phyloP scores from a whole-genome alignment of 2,113 vertebrate species.

The Solea senegalensis region DNA sequence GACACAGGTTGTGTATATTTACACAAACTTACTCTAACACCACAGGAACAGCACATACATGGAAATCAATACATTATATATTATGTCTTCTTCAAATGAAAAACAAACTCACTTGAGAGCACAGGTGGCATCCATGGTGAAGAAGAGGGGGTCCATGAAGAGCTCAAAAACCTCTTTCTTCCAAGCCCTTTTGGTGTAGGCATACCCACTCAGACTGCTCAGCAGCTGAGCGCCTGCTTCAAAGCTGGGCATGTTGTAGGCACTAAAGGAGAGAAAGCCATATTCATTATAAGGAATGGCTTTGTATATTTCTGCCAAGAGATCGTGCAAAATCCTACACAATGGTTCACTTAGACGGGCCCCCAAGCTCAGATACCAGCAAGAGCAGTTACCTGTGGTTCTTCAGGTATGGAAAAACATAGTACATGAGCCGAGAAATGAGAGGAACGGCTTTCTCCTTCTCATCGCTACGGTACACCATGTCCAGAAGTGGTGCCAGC shows the following conservation, averaged over 20 bases:
- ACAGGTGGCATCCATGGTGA: conserved; percentile 94
- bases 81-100: background rate
- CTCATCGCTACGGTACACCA: conserved; percentile 97
- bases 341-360: background rate
- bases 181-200: conserved; percentile 96
- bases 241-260: conserved; percentile 95
- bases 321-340: background rate
- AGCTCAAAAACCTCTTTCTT: conserved; percentile 95
- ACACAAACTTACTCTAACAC: too few species aligned
- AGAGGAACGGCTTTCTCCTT: conserved; percentile 95
- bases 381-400: conserved; percentile 88
- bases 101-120: conserved; percentile 81
- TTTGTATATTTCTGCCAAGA: background rate
- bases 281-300: background rate
- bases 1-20: too few species aligned
- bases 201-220: conserved; percentile 94
- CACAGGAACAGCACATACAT: too few species aligned
- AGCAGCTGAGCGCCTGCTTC: conserved; percentile 91
- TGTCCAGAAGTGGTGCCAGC: conserved; percentile 92
- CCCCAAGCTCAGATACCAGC: background rate
- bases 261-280: conserved; percentile 71
- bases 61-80: too few species aligned
- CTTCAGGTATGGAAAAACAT: conserved; percentile 94
- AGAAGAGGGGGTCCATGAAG: conserved; percentile 95
- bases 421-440: conserved; percentile 94